These are phyloP conservation scores for Catonia carolina DNA, from an alignment of 2,888 invertebrate genomes.

Conservation along the genomic window DNA sequence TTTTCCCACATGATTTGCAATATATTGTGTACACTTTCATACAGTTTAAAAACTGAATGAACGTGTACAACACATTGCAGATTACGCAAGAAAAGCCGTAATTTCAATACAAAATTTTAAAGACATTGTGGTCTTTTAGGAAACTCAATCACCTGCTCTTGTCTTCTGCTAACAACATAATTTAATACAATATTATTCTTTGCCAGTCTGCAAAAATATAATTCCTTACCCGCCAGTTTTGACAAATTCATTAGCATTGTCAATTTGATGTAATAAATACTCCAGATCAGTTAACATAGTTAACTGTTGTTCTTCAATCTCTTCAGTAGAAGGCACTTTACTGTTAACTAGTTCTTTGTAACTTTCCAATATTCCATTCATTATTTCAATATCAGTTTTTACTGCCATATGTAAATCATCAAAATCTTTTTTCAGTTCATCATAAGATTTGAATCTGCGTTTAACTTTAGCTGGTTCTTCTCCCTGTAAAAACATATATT, in stretches of 20 bases:
- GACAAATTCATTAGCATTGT: conserved; percentile 65
- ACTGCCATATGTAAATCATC: conserved; percentile 54
- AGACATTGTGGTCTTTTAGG: too few relatives aligned
- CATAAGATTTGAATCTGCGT: conserved; percentile 51
- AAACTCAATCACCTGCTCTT: too few relatives aligned
- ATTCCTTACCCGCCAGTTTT: conserved; percentile 50
- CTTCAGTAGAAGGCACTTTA: conserved; percentile 30
- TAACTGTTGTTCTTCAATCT: conserved; percentile 42
- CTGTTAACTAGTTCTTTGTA: conserved; percentile 45
- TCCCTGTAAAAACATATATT: conserved; percentile 35
- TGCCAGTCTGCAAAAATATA: too few relatives aligned
- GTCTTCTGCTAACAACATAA: too few relatives aligned
- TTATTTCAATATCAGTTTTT: conserved; percentile 60
- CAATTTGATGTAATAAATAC: conserved; percentile 68
- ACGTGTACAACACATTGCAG: too few relatives aligned
- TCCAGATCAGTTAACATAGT: conserved; percentile 58
- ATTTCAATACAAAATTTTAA: too few relatives aligned
- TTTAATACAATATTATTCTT: too few relatives aligned
- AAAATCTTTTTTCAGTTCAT: conserved; percentile 60
- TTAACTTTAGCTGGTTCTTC: conserved; percentile 41
- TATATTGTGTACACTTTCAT: too few relatives aligned
- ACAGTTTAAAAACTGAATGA: too few relatives aligned
- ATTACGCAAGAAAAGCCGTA: too few relatives aligned
- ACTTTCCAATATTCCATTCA: conserved; percentile 49
- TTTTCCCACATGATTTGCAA: too few relatives aligned